A percentile compares a stretch with the other conserved stretches of the same genome.
These are phyloP conservation scores for Adela reaumurella DNA, from an alignment of 2,888 invertebrate genomes.

Conservation along the genomic window DNA sequence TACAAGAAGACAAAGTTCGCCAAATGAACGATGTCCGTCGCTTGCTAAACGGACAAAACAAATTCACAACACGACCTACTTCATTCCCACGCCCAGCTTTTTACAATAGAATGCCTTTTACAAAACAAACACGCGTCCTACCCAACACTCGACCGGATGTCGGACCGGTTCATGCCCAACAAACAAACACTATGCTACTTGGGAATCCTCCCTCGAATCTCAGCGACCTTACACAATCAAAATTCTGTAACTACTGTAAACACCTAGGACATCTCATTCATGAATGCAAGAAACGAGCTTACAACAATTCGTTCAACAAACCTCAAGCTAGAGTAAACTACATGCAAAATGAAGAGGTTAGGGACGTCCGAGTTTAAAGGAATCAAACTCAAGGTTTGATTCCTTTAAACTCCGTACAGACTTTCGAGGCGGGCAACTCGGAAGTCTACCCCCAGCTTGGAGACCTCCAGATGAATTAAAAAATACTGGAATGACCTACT, in stretches of 20 bases:
- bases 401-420: background rate
- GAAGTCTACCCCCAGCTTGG: background rate
- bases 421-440: background rate
- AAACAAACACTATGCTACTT: too few species aligned
- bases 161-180: too few species aligned
- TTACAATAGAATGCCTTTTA: too few species aligned
- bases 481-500: background rate
- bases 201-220: too few species aligned
- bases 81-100: too few species aligned
- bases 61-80: too few species aligned
- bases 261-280: constrained; percentile 9
- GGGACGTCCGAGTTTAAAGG: too few species aligned
- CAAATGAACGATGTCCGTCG: constrained; percentile 13
- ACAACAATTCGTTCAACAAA: constrained; percentile 7
- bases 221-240: background rate
- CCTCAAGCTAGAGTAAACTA: background rate
- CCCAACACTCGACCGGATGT: too few species aligned
- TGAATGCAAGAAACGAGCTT: constrained; percentile 12
- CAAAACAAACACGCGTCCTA: too few species aligned
- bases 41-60: constrained; percentile 1
- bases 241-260: constrained; percentile 11
- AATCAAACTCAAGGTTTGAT: background rate
- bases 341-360: background rate
- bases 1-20: constrained; percentile 15
- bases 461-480: background rate